Conservation (phyloP, 2,113 vertebrate genomes). For the Anthoscopus minutus region DNA sequence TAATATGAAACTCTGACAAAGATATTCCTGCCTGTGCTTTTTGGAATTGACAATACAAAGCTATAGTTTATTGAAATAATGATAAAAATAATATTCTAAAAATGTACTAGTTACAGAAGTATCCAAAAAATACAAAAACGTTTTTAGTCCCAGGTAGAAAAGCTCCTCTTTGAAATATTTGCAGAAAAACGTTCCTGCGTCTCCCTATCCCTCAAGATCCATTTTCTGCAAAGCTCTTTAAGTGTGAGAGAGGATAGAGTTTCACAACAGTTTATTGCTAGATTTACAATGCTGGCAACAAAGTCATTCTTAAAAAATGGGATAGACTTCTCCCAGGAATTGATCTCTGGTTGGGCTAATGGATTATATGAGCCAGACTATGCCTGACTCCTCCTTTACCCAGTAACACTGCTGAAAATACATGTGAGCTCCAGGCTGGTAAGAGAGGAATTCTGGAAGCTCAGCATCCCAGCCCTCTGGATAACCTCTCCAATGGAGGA, state of each 20-base stretch:
- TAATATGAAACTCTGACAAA: not conserved
- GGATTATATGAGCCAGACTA: not conserved
- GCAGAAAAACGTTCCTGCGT: not conserved
- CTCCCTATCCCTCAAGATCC: not conserved
- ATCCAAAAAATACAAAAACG: not conserved
- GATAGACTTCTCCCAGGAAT: not conserved
- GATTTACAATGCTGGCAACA: slow-evolving; percentile 1
- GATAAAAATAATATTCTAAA: not conserved
- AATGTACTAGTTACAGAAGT: not conserved
- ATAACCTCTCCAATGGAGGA: not conserved
- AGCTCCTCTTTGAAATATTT: not conserved
- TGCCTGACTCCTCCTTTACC: not conserved
- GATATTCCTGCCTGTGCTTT: not conserved
- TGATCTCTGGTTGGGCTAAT: not conserved
- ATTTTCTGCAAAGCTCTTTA: slow-evolving; percentile 1
- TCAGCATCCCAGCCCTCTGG: not conserved
- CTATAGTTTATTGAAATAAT: not conserved
- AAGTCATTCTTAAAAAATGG: not conserved
- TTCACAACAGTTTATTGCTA: slow-evolving; percentile 19
- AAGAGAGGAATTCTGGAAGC: not conserved
- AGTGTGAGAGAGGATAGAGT: not conserved
- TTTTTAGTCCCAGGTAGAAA: not conserved
- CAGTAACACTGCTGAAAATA: not conserved
- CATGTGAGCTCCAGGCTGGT: not conserved
- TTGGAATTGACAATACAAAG: not conserved